Conservation (phyloP, 2,888 invertebrate genomes). For the Helobdella robusta region DNA sequence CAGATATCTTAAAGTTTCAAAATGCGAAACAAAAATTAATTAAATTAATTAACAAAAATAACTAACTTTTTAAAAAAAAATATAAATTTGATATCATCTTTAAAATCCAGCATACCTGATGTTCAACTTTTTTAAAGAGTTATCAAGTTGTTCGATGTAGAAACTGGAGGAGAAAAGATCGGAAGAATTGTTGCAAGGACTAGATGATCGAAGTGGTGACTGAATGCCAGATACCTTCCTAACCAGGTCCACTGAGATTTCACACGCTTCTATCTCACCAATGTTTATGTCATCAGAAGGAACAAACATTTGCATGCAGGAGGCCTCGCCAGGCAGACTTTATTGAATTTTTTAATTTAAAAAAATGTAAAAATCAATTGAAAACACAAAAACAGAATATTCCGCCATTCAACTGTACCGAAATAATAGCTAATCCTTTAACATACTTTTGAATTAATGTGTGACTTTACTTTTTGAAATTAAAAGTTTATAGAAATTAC, state of each 20-base stretch:
- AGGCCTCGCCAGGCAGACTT: conserved; percentile 29
- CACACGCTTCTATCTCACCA: conserved; percentile 32
- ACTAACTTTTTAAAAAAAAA: no score
- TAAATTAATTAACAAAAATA: no score
- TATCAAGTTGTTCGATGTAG: background rate
- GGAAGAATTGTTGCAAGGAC: background rate
- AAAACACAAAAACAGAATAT: no score
- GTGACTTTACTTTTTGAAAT: no score
- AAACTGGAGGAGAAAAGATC: background rate
- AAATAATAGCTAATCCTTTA: no score
- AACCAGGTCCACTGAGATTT: conserved; percentile 30
- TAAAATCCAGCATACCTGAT: background rate
- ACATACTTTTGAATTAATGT: no score
- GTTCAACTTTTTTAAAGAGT: no score
- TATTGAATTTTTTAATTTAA: no score
- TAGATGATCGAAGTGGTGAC: background rate
- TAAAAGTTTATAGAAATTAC: no score
- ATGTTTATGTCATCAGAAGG: conserved; percentile 29
- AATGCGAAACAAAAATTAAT: conserved; percentile 1
- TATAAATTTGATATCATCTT: background rate
- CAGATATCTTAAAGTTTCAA: background rate
- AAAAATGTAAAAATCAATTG: no score
- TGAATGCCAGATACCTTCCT: conserved; percentile 21
- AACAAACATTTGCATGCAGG: conserved; percentile 33
- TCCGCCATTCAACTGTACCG: no score